Evolutionary conservation across 1,140 invertebrate species (phyloP), one percentile per base, ranked within the genome.

Genomic region (Hyles euphorbiae): DNA sequence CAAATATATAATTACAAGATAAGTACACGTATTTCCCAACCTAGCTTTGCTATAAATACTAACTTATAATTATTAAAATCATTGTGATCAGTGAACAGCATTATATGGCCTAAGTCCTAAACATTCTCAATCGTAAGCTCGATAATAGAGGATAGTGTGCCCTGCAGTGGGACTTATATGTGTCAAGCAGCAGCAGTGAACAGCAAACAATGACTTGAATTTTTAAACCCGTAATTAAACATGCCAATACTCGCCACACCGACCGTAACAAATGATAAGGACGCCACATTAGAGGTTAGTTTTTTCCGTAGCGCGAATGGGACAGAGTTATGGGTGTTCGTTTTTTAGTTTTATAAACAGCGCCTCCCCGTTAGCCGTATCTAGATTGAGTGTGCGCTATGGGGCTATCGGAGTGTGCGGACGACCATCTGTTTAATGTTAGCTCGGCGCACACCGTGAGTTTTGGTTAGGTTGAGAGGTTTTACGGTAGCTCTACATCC

Each of bases 281-380:
- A 54, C 52, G 57, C 61, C 59, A 55, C 50, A 72, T 46, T 45
- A 70, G 62, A 60, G 59, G 63, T 74, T 72, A 70, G 68, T 71
- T 72, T 74, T 80, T 72, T 72, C 68, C 51, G 55, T 65, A 62
- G 77, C 61, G 56, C 67, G 72, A 83, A 68, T 65, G 65, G 64
- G 78, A 81, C 69, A 70, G 73, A 76, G 61, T 56, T 61, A 68
- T 67, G 58, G 63, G 65, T 67, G 70, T 76, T 78, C 72, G 53
- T 63, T 68, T 75, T 81, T 79, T 78, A 67, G 78, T 59, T 77
- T 86, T 81, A 83, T 83, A 80, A 80, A 76, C 75, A 78, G 70
- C 76, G 67, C 76, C 81, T 83, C 81, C 81, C 78, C 74, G 79
- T 83, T 83, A 82, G 72, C 67, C 72, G 81, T 81, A 86, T 86